Evolutionary conservation across 1,140 invertebrate genomes (phyloP), one percentile per base, ranked within the genome.

Genomic region (Polyergus mexicanus): DNA sequence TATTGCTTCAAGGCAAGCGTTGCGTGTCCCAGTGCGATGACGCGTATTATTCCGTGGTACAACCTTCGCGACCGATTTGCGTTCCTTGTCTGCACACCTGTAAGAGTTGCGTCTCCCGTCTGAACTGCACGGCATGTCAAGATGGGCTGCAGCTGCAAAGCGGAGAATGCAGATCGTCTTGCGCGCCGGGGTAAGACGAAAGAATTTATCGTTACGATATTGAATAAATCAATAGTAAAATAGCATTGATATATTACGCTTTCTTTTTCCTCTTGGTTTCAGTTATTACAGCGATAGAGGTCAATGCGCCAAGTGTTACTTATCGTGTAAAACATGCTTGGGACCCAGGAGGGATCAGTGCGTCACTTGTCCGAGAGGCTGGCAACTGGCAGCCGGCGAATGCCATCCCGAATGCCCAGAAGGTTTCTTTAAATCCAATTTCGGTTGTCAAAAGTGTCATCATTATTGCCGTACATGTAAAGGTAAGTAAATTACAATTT

Each of bases 201-300:
- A 83, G 13, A 32, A 22, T 11, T 44, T 19, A 22, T 28, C 6
- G 0, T 68, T n/a, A 44, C 13, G 16, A 51, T 51, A 35, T 35
- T 58, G 10, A 80, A 41, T 54, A 80, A 3, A 80, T 44, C 5
- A 7, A 3, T 41, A 28, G 54, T 19, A 22, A n/a, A 13, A 81
- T 3, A 1, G 6, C 10, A 41, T 68, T 13, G 8, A 38, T 11
- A 51, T 54, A 10, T 51, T n/a, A 2, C 19, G 62, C 7, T n/a
- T 65, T 0, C 25, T 35, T 8, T 71, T 5, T 1, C 1, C 72
- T 28, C 60, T 88, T 80, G 2, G 38, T 91, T 91, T 90, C 75
- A 98, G 98, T 38, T 98, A 98, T 94, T 98, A 98, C 94, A 98
- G 97, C 86, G 98, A 98, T 92, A 96, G 97, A 22, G 97, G 97